Evolutionary conservation across 2,888 invertebrate species (phyloP), one percentile per base, ranked within the genome.

Genomic region (Conistra vaccinii): DNA sequence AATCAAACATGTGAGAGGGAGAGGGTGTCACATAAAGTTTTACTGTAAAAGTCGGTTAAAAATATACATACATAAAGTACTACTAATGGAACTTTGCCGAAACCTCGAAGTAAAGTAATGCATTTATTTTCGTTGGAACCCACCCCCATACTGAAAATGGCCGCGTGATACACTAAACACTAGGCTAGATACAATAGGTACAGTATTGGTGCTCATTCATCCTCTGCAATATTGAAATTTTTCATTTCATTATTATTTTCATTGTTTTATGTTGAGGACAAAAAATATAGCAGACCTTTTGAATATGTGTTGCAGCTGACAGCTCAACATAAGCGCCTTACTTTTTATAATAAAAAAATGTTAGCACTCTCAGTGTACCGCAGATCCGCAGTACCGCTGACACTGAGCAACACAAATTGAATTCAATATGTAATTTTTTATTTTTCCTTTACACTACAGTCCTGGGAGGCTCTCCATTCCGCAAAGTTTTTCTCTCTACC

Each of bases 351-450:
- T 60, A 60, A 35, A 70, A 73, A 78, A 63, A 55, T 69, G 51
- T 29, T 12, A 14, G 55, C 73, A 20, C 45, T 61, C 14, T n/a
- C 45, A n/a, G 20, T 20, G 7, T 55, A 35, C 17, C 60, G 35
- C 0, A 4, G n/a, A 6, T 26, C 32, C n/a, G 60, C 55, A 3
- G 9, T 4, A 42, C 26, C 17, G 60, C 55, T 35, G 82, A 63
- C 76, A 79, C 71, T 69, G 67, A 71, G 62, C 78, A 73, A 76
- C 76, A 73, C 72, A 80, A 83, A 85, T 87, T 84, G 83, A 80
- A 87, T 86, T 87, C 84, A 86, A 86, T 86, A 86, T 77, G 83
- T 85, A 85, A 72, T 85, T 80, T 81, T 85, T 80, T 84, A 82
- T 84, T 84, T 84, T 80, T 73, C 65, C 68, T 78, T 81, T 73